Evolutionary conservation across 2,797 vertebrate genomes (phyloP).

Genomic region (Cynodonichthys magdalenae): DNA sequence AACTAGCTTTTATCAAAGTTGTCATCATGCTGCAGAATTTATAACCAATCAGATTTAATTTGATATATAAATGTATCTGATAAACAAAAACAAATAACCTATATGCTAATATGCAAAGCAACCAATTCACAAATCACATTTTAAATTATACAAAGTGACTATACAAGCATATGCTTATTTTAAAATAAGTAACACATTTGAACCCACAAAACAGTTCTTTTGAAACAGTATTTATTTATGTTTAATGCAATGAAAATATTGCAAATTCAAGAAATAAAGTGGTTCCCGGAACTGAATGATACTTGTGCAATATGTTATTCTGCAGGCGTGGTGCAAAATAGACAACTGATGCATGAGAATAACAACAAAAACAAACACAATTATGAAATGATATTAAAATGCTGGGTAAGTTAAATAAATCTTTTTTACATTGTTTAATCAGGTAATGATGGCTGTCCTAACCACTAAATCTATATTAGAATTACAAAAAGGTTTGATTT

Average conservation of each 20-base stretch:
- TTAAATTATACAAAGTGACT: not conserved
- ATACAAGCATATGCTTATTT: not conserved
- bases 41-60: too few relatives aligned
- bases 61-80: too few relatives aligned
- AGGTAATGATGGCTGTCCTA: not conserved
- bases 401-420: not conserved
- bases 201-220: slow-evolving; percentile 10
- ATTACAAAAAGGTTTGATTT: not conserved
- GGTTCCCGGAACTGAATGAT: slow-evolving; percentile 11
- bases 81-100: slow-evolving; percentile 1
- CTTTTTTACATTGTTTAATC: not conserved
- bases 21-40: too few relatives aligned
- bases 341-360: too few relatives aligned
- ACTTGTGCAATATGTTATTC: slow-evolving; percentile 17
- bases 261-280: slow-evolving; percentile 16
- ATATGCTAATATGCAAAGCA: not conserved
- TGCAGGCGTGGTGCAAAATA: slow-evolving; percentile 20
- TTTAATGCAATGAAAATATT: too few relatives aligned
- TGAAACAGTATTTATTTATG: not conserved
- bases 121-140: slow-evolving; percentile 1
- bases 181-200: not conserved
- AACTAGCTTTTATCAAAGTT: too few relatives aligned
- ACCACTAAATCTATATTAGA: not conserved
- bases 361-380: not conserved
- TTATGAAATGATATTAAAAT: not conserved